Base-by-base conservation (phyloP, 2,797 vertebrate species). In the Austrolebias charrua region DNA sequence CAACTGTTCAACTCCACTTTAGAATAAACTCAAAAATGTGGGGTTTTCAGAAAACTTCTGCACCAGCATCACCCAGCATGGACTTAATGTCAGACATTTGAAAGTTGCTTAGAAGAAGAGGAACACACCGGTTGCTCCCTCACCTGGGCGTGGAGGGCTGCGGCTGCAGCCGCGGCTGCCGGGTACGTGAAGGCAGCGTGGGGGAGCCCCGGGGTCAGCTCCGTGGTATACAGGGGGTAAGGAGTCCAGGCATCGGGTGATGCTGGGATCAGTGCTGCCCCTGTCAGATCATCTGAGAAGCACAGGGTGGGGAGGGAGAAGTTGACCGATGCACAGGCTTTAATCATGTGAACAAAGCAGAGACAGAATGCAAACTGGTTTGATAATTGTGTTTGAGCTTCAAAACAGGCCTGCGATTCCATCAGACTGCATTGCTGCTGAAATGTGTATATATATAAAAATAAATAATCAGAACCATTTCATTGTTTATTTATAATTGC, bases 241-340 rank as follows among this genome's bases (percentile, higher is more conserved):
- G 98, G 97, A 74, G 96, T 94, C 98, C 98, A 99, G 0, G 95
- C 93, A 80, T 99, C 97, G 0, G 98, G 96, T 42, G 98, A 97
- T 0, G 97, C 95, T 29, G 98, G 96, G 69, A 99, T 98, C 77
- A 99, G 91, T 82, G 98, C 94, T 8, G 97, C 95, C 89, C 97
- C 98, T 5, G 96, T 95, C 91, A 99, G 92, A 88, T 99, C 98
- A 94, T 98, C 98, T 99, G 80, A 28, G 65, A 71, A 69, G 83
- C 16, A 68, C 52, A 84, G 47, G 60, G 75, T 24, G 1, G 60
- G 66, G 52, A 78, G 53, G 82, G 13, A 73, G 80, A 69, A 81
- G 65, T 64, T 42, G 63, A 80, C 65, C 60, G 38, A 71, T 69
- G 18, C 16, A 33, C 4, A 4, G 11, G 16, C 55, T 53, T 31